Evolutionary conservation across 1,140 invertebrate genomes (phyloP).

Genomic region (Nasonia giraulti): DNA sequence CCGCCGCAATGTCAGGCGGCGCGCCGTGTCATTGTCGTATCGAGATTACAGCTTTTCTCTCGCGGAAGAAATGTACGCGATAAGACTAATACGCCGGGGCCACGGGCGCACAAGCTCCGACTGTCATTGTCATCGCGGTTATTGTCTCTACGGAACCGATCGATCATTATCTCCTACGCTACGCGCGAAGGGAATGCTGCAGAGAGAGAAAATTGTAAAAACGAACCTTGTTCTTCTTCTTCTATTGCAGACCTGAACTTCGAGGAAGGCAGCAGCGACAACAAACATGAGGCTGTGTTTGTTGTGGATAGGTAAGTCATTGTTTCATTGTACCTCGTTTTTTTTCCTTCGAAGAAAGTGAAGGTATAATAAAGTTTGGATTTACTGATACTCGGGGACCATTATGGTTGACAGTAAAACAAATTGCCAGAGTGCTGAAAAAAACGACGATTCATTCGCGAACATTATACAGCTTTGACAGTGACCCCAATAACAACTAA

Average conservation of each 20-base stretch:
- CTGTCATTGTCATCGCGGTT: slow-evolving; percentile 32
- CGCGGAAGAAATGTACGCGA: slow-evolving; percentile 15
- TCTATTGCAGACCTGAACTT: slow-evolving; percentile 49
- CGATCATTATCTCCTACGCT: neutral
- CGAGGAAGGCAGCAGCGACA: slow-evolving; percentile 58
- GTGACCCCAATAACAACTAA: neutral
- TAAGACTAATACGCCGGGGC: neutral
- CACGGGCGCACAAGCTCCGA: slow-evolving; percentile 6
- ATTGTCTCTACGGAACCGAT: neutral
- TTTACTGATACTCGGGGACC: too few relatives aligned
- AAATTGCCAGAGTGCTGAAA: too few relatives aligned
- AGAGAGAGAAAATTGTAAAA: neutral
- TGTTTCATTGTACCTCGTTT: slow-evolving; percentile 27
- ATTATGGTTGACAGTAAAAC: too few relatives aligned
- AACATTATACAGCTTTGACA: neutral
- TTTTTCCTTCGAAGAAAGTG: too few relatives aligned
- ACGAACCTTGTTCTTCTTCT: slow-evolving; percentile 23
- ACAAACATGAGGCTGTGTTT: slow-evolving; percentile 68
- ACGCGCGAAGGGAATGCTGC: neutral
- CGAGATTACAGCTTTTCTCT: slow-evolving; percentile 47
- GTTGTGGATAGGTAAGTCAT: slow-evolving; percentile 68
- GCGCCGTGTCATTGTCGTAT: slow-evolving; percentile 36
- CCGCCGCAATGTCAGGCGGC: slow-evolving; percentile 18
- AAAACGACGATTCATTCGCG: too few relatives aligned
- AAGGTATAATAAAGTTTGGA: too few relatives aligned